Evolutionary conservation across 2,797 vertebrate genomes (phyloP), one percentile per base, ranked within the genome.

Genomic region (Babyrousa celebensis): DNA sequence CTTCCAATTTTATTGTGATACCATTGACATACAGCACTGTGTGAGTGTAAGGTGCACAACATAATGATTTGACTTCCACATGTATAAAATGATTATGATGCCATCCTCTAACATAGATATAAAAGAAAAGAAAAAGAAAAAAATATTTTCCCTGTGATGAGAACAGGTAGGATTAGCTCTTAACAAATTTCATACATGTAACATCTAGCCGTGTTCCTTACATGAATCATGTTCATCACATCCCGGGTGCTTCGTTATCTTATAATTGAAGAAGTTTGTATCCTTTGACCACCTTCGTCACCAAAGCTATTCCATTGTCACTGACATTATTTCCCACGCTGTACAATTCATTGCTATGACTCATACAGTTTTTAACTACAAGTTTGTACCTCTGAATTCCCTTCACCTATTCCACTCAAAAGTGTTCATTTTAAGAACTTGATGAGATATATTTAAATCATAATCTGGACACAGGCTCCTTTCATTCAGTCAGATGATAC

Each of bases 401-500:
- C 75, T 12, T 78, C 52, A 32, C n/a, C n/a, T n/a, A 58, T 78
- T 78, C 58, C n/a, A 58, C 54, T 54, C n/a, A 52, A 32, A 60
- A 67, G 10, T 82, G 82, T 82, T 43, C 86, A 74, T 77, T 97
- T 75, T 27, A 18, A 88, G 78, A 67, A 48, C 6, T 84, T 89
- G 23, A 71, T 65, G 71, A 83, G 0, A 78, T 67, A 27, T 89
- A 79, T 94, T 94, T 93, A 77, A 95, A 60, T 91, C 56, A 62
- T 85, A 67, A 63, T 72, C 43, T 9, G 25, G 5, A 70, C 65
- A 63, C 12, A 71, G 10, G 4, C 9, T 65, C 10, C 43, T 89
- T 92, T 63, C 3, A 21, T 62, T 82, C 32, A 75, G 56, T 78
- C 63, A 89, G 36, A 71, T 85, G 40, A 89, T 20, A 91, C 14